Evolutionary conservation across 2,888 invertebrate species (phyloP).

Genomic region (Minunthozetes semirufus): DNA sequence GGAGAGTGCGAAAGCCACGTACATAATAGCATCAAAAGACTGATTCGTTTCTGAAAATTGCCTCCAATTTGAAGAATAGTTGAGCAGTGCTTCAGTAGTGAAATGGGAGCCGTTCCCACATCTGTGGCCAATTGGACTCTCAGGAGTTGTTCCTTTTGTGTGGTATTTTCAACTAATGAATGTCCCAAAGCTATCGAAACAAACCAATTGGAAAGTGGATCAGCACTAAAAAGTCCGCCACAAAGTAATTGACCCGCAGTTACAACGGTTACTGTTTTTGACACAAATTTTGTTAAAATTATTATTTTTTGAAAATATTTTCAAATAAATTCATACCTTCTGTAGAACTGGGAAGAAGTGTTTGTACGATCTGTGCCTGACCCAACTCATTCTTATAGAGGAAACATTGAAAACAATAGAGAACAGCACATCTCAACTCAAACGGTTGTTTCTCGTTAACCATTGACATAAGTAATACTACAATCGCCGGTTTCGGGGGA

Average conservation of each 20-base stretch:
- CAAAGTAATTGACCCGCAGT: constrained; percentile 78
- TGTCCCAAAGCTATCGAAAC: constrained; percentile 85
- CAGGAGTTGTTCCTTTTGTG: constrained; percentile 74
- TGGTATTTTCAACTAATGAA: constrained; percentile 69
- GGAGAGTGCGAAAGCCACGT: constrained; percentile 82
- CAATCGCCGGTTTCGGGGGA: constrained; percentile 87
- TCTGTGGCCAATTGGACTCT: constrained; percentile 82
- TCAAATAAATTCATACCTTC: constrained; percentile 54
- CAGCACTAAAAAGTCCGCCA: constrained; percentile 80
- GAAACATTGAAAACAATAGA: constrained; percentile 96
- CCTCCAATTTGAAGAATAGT: constrained; percentile 69
- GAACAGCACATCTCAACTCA: constrained; percentile 76
- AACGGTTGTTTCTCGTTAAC: constrained; percentile 96
- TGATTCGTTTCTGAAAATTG: constrained; percentile 74
- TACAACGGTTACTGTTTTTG: constrained; percentile 48
- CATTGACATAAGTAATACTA: constrained; percentile 95
- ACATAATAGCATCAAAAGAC: constrained; percentile 79
- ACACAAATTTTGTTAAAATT: neutral
- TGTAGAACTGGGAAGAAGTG: constrained; percentile 76
- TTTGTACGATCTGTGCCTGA: constrained; percentile 80
- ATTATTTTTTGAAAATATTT: neutral
- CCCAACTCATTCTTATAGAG: constrained; percentile 84
- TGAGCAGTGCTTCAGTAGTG: constrained; percentile 80
- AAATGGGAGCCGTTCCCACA: constrained; percentile 73
- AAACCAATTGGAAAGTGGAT: constrained; percentile 90